Evolutionary conservation across 2,113 vertebrate genomes (phyloP).

Genomic region (Gorilla gorilla): DNA sequence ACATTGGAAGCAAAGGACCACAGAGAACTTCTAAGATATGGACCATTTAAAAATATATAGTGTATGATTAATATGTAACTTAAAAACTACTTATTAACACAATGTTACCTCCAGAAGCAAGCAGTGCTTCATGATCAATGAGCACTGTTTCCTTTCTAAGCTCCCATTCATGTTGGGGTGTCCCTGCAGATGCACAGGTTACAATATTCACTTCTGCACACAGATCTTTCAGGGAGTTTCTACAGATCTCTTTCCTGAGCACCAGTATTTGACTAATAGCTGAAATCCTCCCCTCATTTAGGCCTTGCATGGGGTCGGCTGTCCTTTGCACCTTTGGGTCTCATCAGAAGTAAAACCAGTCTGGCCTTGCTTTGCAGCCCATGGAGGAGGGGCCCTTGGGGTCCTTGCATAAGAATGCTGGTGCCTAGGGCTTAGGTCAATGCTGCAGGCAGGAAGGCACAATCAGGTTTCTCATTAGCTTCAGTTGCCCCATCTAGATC

Average conservation of each 20-base stretch:
- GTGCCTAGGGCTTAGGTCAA: not conserved
- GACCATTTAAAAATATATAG: not conserved
- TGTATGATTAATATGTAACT: not conserved
- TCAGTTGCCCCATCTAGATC: not conserved
- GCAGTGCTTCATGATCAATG: not conserved
- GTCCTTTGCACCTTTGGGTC: not conserved
- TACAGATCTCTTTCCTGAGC: not conserved
- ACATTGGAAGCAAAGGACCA: not conserved
- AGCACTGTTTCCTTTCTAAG: not conserved
- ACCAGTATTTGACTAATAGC: not conserved
- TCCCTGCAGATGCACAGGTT: no score
- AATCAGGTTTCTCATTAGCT: not conserved
- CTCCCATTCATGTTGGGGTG: fast-evolving
- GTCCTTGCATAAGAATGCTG: not conserved
- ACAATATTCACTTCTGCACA: no score
- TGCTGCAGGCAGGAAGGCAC: fast-evolving
- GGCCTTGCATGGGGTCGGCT: fast-evolving
- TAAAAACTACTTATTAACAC: not conserved
- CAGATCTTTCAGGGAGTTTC: not conserved
- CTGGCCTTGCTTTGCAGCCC: not conserved
- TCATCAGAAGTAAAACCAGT: not conserved
- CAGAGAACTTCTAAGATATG: not conserved
- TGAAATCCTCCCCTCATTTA: not conserved
- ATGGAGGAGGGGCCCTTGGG: not conserved
- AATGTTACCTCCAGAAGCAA: not conserved